Base-by-base conservation (phyloP, 1,140 invertebrate genomes). In the Drosophila navojoa region DNA sequence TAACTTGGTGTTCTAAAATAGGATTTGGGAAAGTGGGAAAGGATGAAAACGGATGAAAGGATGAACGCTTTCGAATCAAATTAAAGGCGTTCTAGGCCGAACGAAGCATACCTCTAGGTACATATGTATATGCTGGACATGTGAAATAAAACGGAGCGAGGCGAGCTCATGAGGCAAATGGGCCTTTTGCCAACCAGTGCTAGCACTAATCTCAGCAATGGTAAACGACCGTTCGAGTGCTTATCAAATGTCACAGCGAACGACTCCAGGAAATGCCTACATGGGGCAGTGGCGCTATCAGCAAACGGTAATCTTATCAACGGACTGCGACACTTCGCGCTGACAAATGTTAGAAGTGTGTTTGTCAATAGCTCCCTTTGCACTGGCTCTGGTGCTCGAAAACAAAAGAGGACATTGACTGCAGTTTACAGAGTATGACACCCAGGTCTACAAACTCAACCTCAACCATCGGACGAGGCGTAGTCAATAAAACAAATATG, bases 381-480 rank as follows among this genome's bases (percentile, higher is more conserved):
- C 27, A 2, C 40, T 13, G 42, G n/a, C 3, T 27, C 47, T 9
- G 27, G 13, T 62, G 66, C 62, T 53, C 58, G 71, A 70, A 76
- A 79, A 89, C 79, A 82, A 82, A 70, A 82, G 82, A 79, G 82
- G 79, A 89, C 82, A 87, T 87, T 87, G 82, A 87, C 82, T 89
- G 82, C 82, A 77, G 54, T 72, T 79, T 76, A 52, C 80, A 54
- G 75, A 76, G 78, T 71, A 76, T 70, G 62, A 61, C 47, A 71
- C 47, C 57, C 71, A 49, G 42, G 10, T n/a, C 45, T 6, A 27
- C 15, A 5, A 1, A 40, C 10, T 1, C 40, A 45, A 38, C 5
- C 22, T 1, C 47, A 57, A 7, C 47, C 49, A 5, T 25, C 11
- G 22, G 25, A 22, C 49, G 35, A 10, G 66, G 60, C 78, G 66